A percentile compares a stretch with the other conserved stretches of the same genome.
phyloP scores from a whole-genome alignment of 2,113 vertebrate genomes.

The Cochlearius cochlearius region DNA sequence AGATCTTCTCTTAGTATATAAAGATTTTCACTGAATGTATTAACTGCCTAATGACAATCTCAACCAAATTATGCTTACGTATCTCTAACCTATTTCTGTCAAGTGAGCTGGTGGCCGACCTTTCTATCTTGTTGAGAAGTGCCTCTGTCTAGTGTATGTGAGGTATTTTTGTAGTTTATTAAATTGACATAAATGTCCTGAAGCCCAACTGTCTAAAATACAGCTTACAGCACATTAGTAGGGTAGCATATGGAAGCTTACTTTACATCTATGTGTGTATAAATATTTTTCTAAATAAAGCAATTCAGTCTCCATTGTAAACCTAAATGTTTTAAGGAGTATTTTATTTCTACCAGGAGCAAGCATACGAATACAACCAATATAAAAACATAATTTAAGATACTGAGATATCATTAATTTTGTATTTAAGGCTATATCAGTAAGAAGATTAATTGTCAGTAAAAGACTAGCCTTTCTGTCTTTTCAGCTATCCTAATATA shows the following conservation, averaged over 20 bases:
- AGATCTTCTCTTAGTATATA: not conserved
- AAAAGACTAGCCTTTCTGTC: not conserved
- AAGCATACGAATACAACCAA: not conserved
- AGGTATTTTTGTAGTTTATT: not conserved
- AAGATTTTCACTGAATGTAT: not conserved
- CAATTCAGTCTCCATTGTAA: not conserved
- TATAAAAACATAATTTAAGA: not conserved
- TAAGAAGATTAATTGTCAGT: not conserved
- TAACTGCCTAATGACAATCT: not conserved
- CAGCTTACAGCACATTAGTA: not conserved
- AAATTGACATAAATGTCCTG: not conserved
- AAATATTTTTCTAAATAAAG: not conserved
- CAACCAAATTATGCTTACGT: not conserved
- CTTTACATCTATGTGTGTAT: not conserved
- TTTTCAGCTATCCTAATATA: not conserved
- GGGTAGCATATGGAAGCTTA: not conserved
- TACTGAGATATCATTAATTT: not conserved
- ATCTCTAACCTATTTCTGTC: not conserved
- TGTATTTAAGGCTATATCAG: not conserved
- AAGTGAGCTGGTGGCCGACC: not conserved
- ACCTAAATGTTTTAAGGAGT: not conserved
- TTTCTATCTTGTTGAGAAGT: not conserved
- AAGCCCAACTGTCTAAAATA: not conserved
- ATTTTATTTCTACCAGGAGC: not conserved
- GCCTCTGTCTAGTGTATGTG: not conserved